Conservation (phyloP, 2,113 vertebrate genomes). For the Crypturellus undulatus region DNA sequence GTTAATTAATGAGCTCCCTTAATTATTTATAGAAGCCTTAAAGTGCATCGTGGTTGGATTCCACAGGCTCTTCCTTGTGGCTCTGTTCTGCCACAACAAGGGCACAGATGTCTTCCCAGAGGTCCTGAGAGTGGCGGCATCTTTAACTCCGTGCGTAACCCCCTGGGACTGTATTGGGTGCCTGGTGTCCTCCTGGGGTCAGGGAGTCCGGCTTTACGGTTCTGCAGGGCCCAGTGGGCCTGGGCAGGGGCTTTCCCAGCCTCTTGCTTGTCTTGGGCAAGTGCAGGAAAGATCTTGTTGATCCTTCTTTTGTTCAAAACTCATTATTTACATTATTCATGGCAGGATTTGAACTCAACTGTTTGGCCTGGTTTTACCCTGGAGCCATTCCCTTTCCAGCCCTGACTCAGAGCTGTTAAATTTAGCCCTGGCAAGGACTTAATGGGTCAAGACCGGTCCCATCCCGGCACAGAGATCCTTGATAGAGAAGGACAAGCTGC, state of each 20-base stretch:
- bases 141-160: neutral
- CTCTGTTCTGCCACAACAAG: neutral
- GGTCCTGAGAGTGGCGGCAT: neutral
- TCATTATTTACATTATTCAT: neutral
- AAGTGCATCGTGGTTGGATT: conserved; percentile 20
- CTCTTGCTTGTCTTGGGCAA: neutral
- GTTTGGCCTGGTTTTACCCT: neutral
- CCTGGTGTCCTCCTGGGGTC: neutral
- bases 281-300: neutral
- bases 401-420: neutral
- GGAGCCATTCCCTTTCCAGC: neutral
- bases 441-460: neutral
- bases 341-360: neutral
- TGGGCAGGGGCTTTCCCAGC: neutral
- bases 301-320: neutral
- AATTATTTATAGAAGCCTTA: conserved; percentile 60
- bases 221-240: neutral
- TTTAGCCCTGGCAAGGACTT: neutral
- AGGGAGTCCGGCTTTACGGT: neutral
- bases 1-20: conserved; percentile 57
- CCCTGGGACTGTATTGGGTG: neutral
- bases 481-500: neutral
- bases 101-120: neutral
- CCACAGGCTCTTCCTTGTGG: neutral
- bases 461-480: neutral